Evolutionary conservation across 2,888 invertebrate genomes (phyloP), one percentile per base, ranked within the genome.

Genomic region (Mythimna ferrago): DNA sequence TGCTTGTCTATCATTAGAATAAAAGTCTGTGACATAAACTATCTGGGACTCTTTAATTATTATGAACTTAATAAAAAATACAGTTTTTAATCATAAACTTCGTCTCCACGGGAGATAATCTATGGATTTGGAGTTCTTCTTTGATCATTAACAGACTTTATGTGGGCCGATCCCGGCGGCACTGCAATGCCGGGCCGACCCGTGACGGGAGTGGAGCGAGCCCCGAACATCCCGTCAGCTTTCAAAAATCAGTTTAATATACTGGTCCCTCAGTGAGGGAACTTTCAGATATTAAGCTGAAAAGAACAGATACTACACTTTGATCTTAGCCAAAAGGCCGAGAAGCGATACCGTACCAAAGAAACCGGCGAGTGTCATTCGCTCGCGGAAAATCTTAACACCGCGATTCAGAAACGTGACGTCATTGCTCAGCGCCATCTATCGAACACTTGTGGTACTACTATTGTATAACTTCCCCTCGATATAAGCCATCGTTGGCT

Each of bases 281-380:
- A 74, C 73, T 73, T 73, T 73, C 73, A 73, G 73, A 74, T 73
- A 73, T 73, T 75, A 74, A 73, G 73, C 73, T 73, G 73, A 74
- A 66, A 74, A 73, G 75, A 74, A 73, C 66, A 73, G 58, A 74
- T 66, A 74, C 73, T 73, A 74, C 73, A 66, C 74, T 73, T 74
- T 66, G 74, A 74, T 73, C 75, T 67, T 74, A 74, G 74, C 76
- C 73, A 75, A 75, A 73, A 73, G 73, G 73, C 67, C 75, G 73
- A 73, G 75, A 73, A 73, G 73, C 73, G 73, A 73, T 73, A 60
- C 4, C 11, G 21, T 0, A 11, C 0, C 16, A 0, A 6, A 1
- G 0, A 21, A 44, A n/a, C n/a, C 11, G 16, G 9, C 9, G 75
- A 53, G 35, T 7, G 73, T 73, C 67, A 35, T 74, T 74, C 44